A percentile compares a stretch with the other conserved stretches of the same genome.
Conservation (phyloP, 1,140 invertebrate species). For the Cotesia glomerata region DNA sequence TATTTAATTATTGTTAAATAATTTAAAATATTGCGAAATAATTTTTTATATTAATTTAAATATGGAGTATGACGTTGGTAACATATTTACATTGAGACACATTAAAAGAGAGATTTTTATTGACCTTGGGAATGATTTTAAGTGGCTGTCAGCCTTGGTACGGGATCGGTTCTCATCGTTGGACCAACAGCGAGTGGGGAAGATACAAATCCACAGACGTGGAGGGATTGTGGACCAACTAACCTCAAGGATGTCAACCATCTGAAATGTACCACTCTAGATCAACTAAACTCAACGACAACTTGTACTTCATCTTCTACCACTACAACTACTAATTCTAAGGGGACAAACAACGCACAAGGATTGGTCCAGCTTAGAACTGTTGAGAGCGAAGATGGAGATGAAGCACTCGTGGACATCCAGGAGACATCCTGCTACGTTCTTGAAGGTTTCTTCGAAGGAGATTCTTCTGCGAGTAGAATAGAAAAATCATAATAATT, state of each 20-base stretch:
- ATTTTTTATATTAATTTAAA: too few species aligned
- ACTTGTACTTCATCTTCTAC: too few species aligned
- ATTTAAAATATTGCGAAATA: background rate
- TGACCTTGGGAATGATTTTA: constrained; percentile 58
- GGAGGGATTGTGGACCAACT: background rate
- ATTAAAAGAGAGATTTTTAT: constrained; percentile 37
- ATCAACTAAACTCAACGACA: background rate
- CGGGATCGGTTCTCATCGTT: constrained; percentile 56
- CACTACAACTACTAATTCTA: background rate
- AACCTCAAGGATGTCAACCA: constrained; percentile 6
- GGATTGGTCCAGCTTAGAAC: constrained; percentile 56
- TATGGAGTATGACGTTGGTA: too few species aligned
- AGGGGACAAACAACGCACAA: constrained; percentile 25
- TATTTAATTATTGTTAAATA: background rate
- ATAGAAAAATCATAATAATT: constrained; percentile 9
- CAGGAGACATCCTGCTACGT: constrained; percentile 60
- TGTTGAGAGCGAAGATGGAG: constrained; percentile 41
- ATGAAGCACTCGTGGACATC: constrained; percentile 48
- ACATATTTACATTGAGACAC: too few species aligned
- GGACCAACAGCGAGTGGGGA: constrained; percentile 30
- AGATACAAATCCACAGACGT: background rate
- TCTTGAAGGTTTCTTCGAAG: constrained; percentile 52
- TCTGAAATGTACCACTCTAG: background rate
- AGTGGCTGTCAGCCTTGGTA: constrained; percentile 61
- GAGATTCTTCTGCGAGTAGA: constrained; percentile 18